phyloP scores from a whole-genome alignment of 2,888 invertebrate genomes.

The Globia sparganii region DNA sequence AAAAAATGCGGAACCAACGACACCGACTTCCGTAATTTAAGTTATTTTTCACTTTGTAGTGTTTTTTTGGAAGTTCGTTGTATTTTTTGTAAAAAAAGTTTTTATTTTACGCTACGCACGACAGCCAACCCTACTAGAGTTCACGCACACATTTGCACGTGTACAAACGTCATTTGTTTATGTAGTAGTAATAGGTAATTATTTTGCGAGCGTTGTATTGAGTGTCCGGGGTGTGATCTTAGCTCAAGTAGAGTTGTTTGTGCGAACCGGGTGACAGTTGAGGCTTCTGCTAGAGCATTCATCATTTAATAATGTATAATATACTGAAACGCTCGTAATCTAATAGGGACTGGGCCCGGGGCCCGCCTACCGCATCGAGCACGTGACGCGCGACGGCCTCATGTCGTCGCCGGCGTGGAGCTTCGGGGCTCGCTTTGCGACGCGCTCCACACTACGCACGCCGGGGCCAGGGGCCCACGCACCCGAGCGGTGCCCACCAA shows the following conservation, averaged over 20 bases:
- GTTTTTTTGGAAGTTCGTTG: too few species aligned
- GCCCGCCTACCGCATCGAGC: constrained; percentile 85
- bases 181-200: too few species aligned
- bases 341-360: constrained; percentile 84
- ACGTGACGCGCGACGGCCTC: constrained; percentile 82
- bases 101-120: too few species aligned
- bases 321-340: background rate
- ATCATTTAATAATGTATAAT: background rate
- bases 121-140: too few species aligned
- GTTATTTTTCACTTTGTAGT: too few species aligned
- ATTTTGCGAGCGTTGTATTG: too few species aligned
- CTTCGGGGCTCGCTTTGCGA: constrained; percentile 82
- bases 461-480: constrained; percentile 92
- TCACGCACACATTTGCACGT: too few species aligned
- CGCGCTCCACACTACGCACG: constrained; percentile 75
- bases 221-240: too few species aligned
- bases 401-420: constrained; percentile 89
- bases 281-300: background rate
- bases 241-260: background rate
- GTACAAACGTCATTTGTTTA: too few species aligned
- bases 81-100: too few species aligned
- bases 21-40: too few species aligned
- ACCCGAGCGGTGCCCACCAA: constrained; percentile 90
- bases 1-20: too few species aligned
- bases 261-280: background rate